A percentile compares a stretch with the other conserved stretches of the same genome.
phyloP scores from a whole-genome alignment of 2,113 vertebrate species.

The Rhinichthys klamathensis region DNA sequence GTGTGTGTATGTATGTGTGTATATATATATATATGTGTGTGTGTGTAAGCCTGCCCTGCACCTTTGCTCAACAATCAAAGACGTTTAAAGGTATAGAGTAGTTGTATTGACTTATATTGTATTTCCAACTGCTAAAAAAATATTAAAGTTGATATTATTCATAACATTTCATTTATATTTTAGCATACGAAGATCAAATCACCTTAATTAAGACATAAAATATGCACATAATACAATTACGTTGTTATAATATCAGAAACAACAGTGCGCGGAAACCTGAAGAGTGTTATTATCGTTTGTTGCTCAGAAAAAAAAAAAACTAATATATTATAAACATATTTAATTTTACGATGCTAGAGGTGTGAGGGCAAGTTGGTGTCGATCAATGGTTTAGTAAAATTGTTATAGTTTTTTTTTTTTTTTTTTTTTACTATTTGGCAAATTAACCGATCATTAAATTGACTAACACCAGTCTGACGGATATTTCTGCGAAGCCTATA shows the following conservation, averaged over 20 bases:
- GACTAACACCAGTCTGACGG: not conserved
- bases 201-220: not conserved
- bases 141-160: not conserved
- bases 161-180: not conserved
- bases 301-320: not conserved
- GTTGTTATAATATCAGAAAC: too few species aligned
- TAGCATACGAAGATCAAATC: not conserved
- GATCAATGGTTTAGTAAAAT: not conserved
- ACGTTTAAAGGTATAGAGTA: conserved; percentile 66
- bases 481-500: not conserved
- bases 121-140: not conserved
- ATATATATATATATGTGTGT: conserved; percentile 47
- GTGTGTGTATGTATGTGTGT: conserved; percentile 50
- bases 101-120: not conserved
- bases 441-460: not conserved
- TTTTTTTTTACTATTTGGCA: not conserved
- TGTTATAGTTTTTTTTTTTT: too few species aligned
- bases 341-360: not conserved
- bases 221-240: not conserved
- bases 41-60: conserved; percentile 69
- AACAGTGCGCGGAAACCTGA: not conserved
- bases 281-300: not conserved
- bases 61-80: conserved; percentile 77
- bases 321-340: not conserved
- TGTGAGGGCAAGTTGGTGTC: not conserved